Percentiles rank a stretch among this genome's conserved stretches.
phyloP scores from a whole-genome alignment of 2,113 vertebrate genomes.

The Myotis brandtii region DNA sequence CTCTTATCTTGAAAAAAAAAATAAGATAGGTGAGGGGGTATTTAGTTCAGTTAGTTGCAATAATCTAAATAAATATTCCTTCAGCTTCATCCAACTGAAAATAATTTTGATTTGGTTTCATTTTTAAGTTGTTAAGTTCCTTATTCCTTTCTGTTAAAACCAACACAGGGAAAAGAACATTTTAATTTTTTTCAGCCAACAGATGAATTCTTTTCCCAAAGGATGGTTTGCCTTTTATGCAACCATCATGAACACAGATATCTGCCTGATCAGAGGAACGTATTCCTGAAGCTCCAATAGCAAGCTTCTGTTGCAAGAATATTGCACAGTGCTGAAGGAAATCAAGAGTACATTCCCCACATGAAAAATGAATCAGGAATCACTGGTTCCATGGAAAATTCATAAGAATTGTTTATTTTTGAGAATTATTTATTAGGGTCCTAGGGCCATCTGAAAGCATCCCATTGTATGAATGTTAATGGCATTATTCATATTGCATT shows the following conservation, averaged over 20 bases:
- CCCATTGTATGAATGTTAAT: not conserved
- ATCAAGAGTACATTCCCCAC: not conserved
- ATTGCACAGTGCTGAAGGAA: not conserved
- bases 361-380: not conserved
- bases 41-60: conserved; percentile 54
- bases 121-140: not conserved
- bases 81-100: conserved; percentile 23
- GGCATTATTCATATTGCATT: not conserved
- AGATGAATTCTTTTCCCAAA: conserved; percentile 35
- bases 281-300: not conserved
- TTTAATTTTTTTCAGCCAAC: conserved; percentile 48
- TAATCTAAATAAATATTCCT: conserved; percentile 43
- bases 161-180: not conserved
- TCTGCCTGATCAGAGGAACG: not conserved
- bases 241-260: not conserved
- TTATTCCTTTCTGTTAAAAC: conserved; percentile 28
- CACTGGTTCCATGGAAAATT: not conserved
- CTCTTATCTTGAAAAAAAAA: conserved; percentile 31
- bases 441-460: not conserved
- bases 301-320: not conserved
- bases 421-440: not conserved
- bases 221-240: not conserved
- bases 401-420: not conserved
- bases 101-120: conserved; percentile 50
- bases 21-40: not conserved